Evolutionary conservation across 1,140 invertebrate genomes (phyloP).

Genomic region (Cherax destructor): DNA sequence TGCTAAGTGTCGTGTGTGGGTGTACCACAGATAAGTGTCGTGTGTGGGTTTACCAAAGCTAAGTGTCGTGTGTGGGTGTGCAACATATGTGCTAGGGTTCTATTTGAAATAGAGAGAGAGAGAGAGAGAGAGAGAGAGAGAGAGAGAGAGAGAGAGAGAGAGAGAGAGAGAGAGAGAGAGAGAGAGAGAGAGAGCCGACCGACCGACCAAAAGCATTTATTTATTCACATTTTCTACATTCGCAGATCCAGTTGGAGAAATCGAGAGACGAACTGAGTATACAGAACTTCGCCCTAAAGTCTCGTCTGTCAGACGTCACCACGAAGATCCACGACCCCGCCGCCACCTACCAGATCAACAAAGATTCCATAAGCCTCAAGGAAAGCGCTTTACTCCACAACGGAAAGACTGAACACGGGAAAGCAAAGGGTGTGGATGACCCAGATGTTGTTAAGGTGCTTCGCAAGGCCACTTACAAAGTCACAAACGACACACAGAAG

Average conservation of each 20-base stretch:
- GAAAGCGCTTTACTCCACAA: constrained; percentile 25
- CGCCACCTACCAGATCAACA: constrained; percentile 74
- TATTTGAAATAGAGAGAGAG: too few species aligned
- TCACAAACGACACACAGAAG: constrained; percentile 59
- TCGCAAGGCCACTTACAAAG: constrained; percentile 69
- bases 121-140: too few species aligned
- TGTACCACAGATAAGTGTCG: too few species aligned
- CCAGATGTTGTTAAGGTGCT: constrained; percentile 68
- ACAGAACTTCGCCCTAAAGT: constrained; percentile 74
- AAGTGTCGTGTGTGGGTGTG: too few species aligned
- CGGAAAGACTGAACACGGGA: constrained; percentile 27
- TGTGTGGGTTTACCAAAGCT: too few species aligned
- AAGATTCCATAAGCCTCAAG: constrained; percentile 55
- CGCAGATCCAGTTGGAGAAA: constrained; percentile 74
- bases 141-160: too few species aligned
- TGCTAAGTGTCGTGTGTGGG: too few species aligned
- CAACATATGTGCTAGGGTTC: too few species aligned
- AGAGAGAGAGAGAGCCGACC: too few species aligned
- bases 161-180: too few species aligned
- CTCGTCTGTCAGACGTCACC: constrained; percentile 73
- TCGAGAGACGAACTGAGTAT: constrained; percentile 74
- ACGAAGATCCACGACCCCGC: constrained; percentile 73
- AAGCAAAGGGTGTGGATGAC: constrained; percentile 51
- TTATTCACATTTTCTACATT: background rate
- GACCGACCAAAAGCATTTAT: background rate